These are phyloP conservation scores for Xiphophorus hellerii DNA, from an alignment of 2,113 vertebrate species.

Conservation along the genomic window DNA sequence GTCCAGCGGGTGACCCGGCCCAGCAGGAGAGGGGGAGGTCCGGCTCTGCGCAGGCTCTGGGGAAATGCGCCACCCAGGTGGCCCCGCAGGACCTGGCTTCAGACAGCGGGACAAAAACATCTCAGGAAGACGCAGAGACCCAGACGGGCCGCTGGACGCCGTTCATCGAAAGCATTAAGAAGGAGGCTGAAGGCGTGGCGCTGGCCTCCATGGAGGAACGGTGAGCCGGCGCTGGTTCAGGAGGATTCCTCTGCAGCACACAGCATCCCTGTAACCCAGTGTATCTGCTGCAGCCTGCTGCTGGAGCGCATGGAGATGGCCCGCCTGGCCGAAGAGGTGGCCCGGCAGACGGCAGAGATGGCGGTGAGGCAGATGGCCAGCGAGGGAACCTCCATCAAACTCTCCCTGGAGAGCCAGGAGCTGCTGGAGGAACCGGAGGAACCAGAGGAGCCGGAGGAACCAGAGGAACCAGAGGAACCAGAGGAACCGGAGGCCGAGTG, in stretches of 20 bases:
- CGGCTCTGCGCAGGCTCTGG: not conserved
- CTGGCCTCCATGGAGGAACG: constrained; percentile 79
- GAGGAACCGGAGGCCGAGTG: constrained; percentile 66
- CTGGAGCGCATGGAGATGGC: constrained; percentile 70
- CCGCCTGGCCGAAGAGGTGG: constrained; percentile 77
- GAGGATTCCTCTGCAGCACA: too few relatives aligned
- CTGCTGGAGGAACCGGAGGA: constrained; percentile 68
- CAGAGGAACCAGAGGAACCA: constrained; percentile 62
- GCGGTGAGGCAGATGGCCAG: constrained; percentile 74
- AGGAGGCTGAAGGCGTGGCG: constrained; percentile 72
- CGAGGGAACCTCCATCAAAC: constrained; percentile 64
- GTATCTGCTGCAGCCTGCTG: constrained; percentile 52
- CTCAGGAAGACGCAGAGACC: constrained; percentile 78
- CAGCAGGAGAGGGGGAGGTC: not conserved
- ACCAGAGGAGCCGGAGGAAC: constrained; percentile 59
- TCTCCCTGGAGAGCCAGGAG: constrained; percentile 71
- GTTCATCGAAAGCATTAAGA: constrained; percentile 76
- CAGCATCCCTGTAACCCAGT: too few relatives aligned
- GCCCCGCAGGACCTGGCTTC: not conserved
- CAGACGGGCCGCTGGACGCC: constrained; percentile 81
- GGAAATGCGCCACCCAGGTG: not conserved
- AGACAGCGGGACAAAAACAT: constrained; percentile 3
- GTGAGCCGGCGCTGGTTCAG: constrained; percentile 45
- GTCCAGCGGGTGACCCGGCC: not conserved
- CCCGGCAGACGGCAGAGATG: constrained; percentile 73